Evolutionary conservation across 2,888 invertebrate genomes (phyloP).

Genomic region (Drosophila subquinaria): DNA sequence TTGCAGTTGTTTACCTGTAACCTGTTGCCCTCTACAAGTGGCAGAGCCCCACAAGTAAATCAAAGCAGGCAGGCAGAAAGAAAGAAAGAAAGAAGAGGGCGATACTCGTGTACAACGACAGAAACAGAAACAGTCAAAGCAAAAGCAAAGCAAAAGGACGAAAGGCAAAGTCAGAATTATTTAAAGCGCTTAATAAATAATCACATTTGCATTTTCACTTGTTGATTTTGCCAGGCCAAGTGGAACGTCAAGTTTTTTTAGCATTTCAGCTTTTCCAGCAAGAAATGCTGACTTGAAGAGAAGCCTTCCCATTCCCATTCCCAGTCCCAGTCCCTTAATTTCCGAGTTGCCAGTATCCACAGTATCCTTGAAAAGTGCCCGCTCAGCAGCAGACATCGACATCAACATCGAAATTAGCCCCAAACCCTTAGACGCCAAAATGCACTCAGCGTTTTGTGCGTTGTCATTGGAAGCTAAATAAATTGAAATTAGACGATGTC

Average conservation of each 20-base stretch:
- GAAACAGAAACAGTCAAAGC: constrained; percentile 18
- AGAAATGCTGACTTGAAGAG: constrained; percentile 48
- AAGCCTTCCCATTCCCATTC: not conserved
- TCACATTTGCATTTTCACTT: constrained; percentile 83
- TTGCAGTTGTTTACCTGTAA: constrained; percentile 54
- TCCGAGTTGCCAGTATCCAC: not conserved
- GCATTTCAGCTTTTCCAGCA: constrained; percentile 25
- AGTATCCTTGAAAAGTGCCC: constrained; percentile 53
- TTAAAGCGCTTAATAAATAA: constrained; percentile 79
- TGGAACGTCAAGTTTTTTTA: constrained; percentile 21
- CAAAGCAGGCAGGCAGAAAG: constrained; percentile 33
- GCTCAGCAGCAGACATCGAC: constrained; percentile 55
- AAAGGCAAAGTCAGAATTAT: constrained; percentile 53
- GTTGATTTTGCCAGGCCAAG: constrained; percentile 68
- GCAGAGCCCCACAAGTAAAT: constrained; percentile 36
- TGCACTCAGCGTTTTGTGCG: constrained; percentile 71
- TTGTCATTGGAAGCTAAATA: constrained; percentile 78
- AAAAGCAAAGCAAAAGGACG: not conserved
- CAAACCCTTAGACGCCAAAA: constrained; percentile 21
- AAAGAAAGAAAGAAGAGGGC: not conserved
- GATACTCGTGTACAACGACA: not conserved
- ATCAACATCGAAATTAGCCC: constrained; percentile 60
- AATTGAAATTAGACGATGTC: constrained; percentile 78
- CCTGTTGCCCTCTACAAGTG: constrained; percentile 46
- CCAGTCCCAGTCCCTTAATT: not conserved